Evolutionary conservation across 2,797 vertebrate genomes (phyloP), one percentile per base, ranked within the genome.

Genomic region (Helicolenus hilgendorfi): DNA sequence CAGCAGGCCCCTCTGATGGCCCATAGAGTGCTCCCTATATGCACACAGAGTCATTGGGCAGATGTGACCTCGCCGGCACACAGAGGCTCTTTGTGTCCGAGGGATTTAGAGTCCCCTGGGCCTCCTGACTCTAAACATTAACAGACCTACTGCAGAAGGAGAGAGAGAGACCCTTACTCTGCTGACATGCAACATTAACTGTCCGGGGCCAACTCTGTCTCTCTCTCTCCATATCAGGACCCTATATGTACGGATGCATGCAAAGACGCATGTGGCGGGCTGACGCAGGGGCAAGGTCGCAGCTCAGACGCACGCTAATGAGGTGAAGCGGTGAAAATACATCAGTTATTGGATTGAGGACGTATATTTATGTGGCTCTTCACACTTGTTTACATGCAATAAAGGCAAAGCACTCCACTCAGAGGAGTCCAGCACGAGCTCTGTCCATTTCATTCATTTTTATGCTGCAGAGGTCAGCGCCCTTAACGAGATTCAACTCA

Each of bases 11-110:
- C 84, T 87, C 92, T 94, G 92, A 96, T 93, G 88, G 90, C 91
- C 92, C 89, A 90, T 92, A 95, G 93, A 92, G 93, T 90, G 94
- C 89, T 95, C 85, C 92, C 94, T 96, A 95, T 96, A 94, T 94
- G 95, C 95, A 95, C 88, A 93, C 94, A 94, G 95, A 96, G 96
- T 96, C 96, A 96, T 88, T 89, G 92, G 96, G 96, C 97, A 97
- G 97, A 97, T 97, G 97, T 97, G 97, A 97, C 97, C 97, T 96
- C 90, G 88, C 87, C 93, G 79, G 94, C 93, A 96, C 93, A 98
- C 96, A 97, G 97, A 97, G 97, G 95, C 96, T 96, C 97, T 97
- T 98, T 98, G 97, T 97, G 96, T 97, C 96, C 88, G 77, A 91
- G 95, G 95, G 96, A 96, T 97, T 97, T 95, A 96, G 95, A 95